Base-by-base conservation (phyloP, 2,888 invertebrate species). In the Gisinianus flammeolus region DNA sequence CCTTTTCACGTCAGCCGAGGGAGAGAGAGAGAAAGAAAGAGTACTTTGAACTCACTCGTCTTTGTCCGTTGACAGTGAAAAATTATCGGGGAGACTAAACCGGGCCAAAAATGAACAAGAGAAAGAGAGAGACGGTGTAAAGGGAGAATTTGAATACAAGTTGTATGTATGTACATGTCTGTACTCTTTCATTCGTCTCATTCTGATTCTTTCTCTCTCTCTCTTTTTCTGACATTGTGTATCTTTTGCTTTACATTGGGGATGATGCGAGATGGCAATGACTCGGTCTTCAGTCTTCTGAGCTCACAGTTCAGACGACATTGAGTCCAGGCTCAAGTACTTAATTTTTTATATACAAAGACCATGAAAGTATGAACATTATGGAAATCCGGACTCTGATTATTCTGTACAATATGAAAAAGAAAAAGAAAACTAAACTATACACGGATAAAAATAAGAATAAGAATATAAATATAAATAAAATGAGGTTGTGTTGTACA, bases 21-120 rank as follows among this genome's bases (percentile, higher is more conserved):
- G n/a, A 33, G 68, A 22, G 56, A 56, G n/a, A 12, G 52, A 44
- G 69, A 69, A 44, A 52, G 44, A 22, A 35, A 16, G 56, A 74
- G 58, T 74, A 62, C 73, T 74, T 58, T 64, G 58, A 74, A 64
- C 58, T 58, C 66, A 64, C 58, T 58, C 66, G 44, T 35, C 58
- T 74, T 74, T 74, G 73, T 74, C 28, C 24, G 24, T 26, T 74
- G 73, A 74, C 73, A 74, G 73, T 74, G 73, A 74, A 74, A 74
- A 74, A 74, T 74, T 64, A 62, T 72, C 56, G 30, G 22, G 30
- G 26, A 24, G 44, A 35, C 62, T 73, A 73, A 52, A 74, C 22
- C 64, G 73, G 64, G 58, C 73, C 64, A 74, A 74, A 74, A 64
- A 35, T 64, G 64, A 74, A 74, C 10, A 26, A 64, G 70, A 24